Percentiles rank a stretch among this genome's conserved stretches.
Conservation (phyloP, 2,888 invertebrate genomes). For the Ectemnius lituratus region DNA sequence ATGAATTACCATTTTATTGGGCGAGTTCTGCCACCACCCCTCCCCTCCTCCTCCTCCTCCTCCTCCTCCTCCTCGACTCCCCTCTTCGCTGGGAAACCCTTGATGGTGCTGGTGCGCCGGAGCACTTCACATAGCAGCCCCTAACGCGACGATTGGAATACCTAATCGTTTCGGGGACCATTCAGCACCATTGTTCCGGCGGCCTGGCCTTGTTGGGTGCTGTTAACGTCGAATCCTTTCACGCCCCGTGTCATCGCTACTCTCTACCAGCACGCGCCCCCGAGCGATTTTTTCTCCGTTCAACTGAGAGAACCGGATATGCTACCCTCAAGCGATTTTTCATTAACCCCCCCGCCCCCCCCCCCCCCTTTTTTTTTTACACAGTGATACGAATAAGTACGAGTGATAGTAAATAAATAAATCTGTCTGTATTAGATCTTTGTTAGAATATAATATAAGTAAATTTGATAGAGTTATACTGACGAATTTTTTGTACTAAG, state of each 20-base stretch:
- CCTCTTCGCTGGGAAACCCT: background rate
- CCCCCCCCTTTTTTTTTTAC: too few species aligned
- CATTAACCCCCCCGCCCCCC: too few species aligned
- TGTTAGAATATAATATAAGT: too few species aligned
- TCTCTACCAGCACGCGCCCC: conserved; percentile 21
- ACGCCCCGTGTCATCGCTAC: conserved; percentile 45
- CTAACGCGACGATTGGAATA: conserved; percentile 75
- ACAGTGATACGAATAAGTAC: too few species aligned
- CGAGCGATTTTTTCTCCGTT: conserved; percentile 1
- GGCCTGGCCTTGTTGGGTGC: conserved; percentile 57
- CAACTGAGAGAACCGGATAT: background rate
- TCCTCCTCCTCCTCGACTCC: conserved; percentile 48
- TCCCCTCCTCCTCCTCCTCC: conserved; percentile 69
- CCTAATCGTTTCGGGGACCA: conserved; percentile 74
- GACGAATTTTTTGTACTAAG: too few species aligned
- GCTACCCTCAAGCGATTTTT: conserved; percentile 32
- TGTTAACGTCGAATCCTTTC: conserved; percentile 63
- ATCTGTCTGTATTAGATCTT: too few species aligned
- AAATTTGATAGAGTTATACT: too few species aligned
- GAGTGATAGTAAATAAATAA: too few species aligned
- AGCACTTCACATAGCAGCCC: conserved; percentile 64
- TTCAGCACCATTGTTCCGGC: conserved; percentile 71
- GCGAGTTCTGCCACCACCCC: conserved; percentile 70
- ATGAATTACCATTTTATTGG: conserved; percentile 86
- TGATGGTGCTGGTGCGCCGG: conserved; percentile 12